Conservation (phyloP, 2,113 vertebrate species). For the Setophaga petechia region DNA sequence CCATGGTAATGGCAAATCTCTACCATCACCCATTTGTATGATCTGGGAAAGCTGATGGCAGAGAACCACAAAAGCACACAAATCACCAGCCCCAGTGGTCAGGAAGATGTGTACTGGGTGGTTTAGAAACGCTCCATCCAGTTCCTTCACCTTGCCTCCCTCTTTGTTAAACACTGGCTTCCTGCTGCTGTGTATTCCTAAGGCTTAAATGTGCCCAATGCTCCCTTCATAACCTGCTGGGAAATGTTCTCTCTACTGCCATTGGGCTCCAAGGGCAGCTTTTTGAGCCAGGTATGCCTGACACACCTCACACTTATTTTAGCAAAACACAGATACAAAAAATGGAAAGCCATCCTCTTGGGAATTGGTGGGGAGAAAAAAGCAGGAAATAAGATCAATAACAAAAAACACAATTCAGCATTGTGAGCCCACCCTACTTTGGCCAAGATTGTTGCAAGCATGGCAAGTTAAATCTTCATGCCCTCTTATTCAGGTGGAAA, state of each 20-base stretch:
- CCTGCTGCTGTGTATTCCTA: background rate
- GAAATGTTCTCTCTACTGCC: background rate
- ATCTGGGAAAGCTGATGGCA: background rate
- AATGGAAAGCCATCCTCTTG: background rate
- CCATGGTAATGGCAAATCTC: background rate
- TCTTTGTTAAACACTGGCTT: background rate
- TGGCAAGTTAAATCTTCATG: background rate
- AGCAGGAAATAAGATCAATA: background rate
- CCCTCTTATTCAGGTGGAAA: background rate
- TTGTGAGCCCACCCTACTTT: background rate
- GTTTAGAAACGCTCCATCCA: background rate
- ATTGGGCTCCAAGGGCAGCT: background rate
- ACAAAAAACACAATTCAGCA: background rate
- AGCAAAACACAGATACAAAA: background rate
- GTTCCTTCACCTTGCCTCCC: background rate
- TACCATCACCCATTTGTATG: background rate
- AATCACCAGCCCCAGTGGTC: background rate
- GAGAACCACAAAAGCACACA: background rate
- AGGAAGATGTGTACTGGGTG: background rate
- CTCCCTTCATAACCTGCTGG: background rate
- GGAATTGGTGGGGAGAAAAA: background rate
- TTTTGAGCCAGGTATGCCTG: background rate
- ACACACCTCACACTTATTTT: background rate
- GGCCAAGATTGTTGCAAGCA: background rate
- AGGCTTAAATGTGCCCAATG: background rate